A percentile compares a stretch with the other conserved stretches of the same genome.
These are phyloP conservation scores for Corythaixoides concolor DNA, from an alignment of 2,113 vertebrate species.

Conservation along the genomic window DNA sequence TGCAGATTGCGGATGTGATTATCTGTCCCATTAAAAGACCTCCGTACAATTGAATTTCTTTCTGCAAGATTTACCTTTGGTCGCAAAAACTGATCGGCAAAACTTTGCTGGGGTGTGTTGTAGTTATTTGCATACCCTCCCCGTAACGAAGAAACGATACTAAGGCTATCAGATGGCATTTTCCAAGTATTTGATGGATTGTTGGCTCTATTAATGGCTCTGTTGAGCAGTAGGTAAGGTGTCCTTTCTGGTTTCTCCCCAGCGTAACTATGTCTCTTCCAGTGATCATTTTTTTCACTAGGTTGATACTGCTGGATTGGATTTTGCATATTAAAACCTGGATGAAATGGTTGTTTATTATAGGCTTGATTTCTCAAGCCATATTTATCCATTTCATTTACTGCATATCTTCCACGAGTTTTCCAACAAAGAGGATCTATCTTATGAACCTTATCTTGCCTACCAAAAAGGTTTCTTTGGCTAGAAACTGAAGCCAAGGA, in stretches of 20 bases:
- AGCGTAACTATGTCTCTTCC: slow-evolving; percentile 95
- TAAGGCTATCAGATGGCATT: slow-evolving; percentile 78
- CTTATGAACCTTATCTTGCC: slow-evolving; percentile 80
- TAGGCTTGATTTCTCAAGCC: slow-evolving; percentile 65
- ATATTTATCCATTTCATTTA: slow-evolving; percentile 75
- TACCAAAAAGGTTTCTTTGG: slow-evolving; percentile 78
- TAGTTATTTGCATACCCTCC: slow-evolving; percentile 67
- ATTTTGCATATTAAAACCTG: slow-evolving; percentile 72
- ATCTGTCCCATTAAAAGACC: slow-evolving; percentile 87
- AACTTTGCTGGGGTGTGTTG: slow-evolving; percentile 64
- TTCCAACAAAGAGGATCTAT: slow-evolving; percentile 83
- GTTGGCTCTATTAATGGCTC: slow-evolving; percentile 64
- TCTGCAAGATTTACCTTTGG: slow-evolving; percentile 70
- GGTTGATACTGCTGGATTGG: slow-evolving; percentile 75
- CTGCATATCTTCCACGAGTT: slow-evolving; percentile 75
- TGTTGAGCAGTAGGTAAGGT: slow-evolving; percentile 72
- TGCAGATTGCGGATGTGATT: slow-evolving; percentile 83
- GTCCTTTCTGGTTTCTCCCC: slow-evolving; percentile 85
- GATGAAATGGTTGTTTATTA: slow-evolving; percentile 69
- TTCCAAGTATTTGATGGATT: slow-evolving; percentile 81
- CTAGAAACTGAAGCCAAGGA: slow-evolving; percentile 78
- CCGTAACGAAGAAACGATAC: slow-evolving; percentile 69
- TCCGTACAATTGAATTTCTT: slow-evolving; percentile 80
- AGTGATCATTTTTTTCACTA: slow-evolving; percentile 77
- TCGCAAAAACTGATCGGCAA: slow-evolving; percentile 77